A percentile compares a stretch with the other conserved stretches of the same genome.
phyloP scores from a whole-genome alignment of 1,140 invertebrate species.

The Hyphantria cunea region DNA sequence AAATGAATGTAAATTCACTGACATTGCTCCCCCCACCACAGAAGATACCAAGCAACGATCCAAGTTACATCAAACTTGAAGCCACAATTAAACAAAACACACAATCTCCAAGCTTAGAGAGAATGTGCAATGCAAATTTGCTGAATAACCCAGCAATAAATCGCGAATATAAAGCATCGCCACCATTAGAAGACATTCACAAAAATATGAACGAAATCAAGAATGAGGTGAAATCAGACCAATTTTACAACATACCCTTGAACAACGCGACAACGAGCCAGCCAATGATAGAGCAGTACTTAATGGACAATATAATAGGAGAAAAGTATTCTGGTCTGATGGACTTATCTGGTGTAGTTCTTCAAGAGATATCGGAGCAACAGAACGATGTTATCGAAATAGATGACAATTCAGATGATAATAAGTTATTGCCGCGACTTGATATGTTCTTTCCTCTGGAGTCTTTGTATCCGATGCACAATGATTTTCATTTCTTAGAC shows the following conservation, averaged over 20 bases:
- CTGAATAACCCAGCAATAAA: constrained; percentile 59
- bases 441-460: constrained; percentile 75
- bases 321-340: constrained; percentile 67
- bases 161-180: constrained; percentile 72
- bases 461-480: constrained; percentile 72
- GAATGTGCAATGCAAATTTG: constrained; percentile 71
- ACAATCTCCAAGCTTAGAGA: constrained; percentile 69
- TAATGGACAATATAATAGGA: constrained; percentile 71
- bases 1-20: constrained; percentile 65
- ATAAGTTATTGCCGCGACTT: constrained; percentile 68
- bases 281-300: constrained; percentile 65
- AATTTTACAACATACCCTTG: constrained; percentile 64
- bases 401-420: constrained; percentile 77
- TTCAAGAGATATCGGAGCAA: constrained; percentile 56
- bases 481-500: constrained; percentile 75
- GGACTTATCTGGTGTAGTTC: constrained; percentile 58
- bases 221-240: constrained; percentile 72
- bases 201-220: constrained; percentile 77
- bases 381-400: constrained; percentile 75
- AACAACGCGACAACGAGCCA: constrained; percentile 53
- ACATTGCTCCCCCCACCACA: constrained; percentile 57
- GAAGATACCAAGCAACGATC: constrained; percentile 67
- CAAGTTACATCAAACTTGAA: constrained; percentile 75
- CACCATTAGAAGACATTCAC: constrained; percentile 70
- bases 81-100: constrained; percentile 74